These are phyloP conservation scores for Trematomus loennbergii DNA, from an alignment of 2,113 vertebrate species.

Conservation along the genomic window DNA sequence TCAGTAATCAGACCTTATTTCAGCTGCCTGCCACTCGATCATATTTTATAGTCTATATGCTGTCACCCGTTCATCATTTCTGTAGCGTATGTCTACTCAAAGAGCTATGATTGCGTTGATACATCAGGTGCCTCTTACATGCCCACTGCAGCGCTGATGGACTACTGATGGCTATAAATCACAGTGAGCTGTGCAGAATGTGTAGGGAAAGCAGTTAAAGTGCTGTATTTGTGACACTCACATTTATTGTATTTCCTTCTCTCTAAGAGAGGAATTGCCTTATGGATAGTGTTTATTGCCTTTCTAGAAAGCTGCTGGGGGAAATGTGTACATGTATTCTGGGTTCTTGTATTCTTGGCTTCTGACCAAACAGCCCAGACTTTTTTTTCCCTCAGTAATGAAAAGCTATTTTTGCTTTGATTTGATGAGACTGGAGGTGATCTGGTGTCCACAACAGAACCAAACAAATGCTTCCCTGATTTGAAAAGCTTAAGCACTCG, in stretches of 20 bases:
- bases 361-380: slow-evolving; percentile 39
- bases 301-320: slow-evolving; percentile 22
- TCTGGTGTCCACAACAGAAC: slow-evolving; percentile 29
- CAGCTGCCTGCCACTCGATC: slow-evolving; percentile 1
- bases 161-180: slow-evolving; percentile 37
- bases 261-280: neutral
- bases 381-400: slow-evolving; percentile 40
- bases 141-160: slow-evolving; percentile 29
- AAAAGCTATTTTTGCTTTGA: slow-evolving; percentile 63
- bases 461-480: slow-evolving; percentile 26
- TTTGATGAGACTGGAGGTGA: slow-evolving; percentile 10
- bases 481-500: slow-evolving; percentile 17
- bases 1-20: slow-evolving; percentile 12
- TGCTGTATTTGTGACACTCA: slow-evolving; percentile 24
- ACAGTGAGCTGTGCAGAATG: slow-evolving; percentile 20
- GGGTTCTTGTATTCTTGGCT: slow-evolving; percentile 40
- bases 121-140: slow-evolving; percentile 29
- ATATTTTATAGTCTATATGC: neutral
- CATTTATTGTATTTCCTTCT: slow-evolving; percentile 28
- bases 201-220: slow-evolving; percentile 15
- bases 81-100: slow-evolving; percentile 16
- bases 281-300: slow-evolving; percentile 11
- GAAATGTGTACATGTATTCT: slow-evolving; percentile 17
- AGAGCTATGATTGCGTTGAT: slow-evolving; percentile 35
- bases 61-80: slow-evolving; percentile 23